A percentile compares a stretch with the other conserved stretches of the same genome.
These are phyloP conservation scores for Pseudochromis fuscus DNA, from an alignment of 2,797 vertebrate genomes.

Conservation along the genomic window DNA sequence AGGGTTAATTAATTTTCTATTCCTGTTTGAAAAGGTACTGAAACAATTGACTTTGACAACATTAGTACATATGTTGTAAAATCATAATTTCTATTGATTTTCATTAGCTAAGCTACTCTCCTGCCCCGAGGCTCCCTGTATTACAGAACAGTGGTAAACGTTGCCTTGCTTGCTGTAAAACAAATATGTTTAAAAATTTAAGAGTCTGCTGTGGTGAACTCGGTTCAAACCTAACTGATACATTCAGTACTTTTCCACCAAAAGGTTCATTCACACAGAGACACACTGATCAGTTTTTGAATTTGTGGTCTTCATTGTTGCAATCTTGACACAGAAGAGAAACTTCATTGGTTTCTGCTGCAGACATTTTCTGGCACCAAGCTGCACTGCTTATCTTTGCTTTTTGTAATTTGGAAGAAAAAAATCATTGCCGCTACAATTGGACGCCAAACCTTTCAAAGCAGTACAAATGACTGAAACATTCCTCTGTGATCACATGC, in stretches of 20 bases:
- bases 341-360: conserved; percentile 36
- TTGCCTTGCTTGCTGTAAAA: neutral
- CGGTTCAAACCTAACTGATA: neutral
- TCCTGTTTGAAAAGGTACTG: too few relatives aligned
- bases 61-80: too few relatives aligned
- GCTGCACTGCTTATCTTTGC: conserved; percentile 26
- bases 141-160: neutral
- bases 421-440: conserved; percentile 1
- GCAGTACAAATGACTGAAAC: conserved; percentile 23
- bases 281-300: conserved; percentile 14
- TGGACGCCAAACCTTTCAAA: conserved; percentile 11
- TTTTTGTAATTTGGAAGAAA: conserved; percentile 33
- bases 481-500: conserved; percentile 32
- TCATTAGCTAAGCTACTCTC: too few relatives aligned
- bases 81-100: too few relatives aligned
- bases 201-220: neutral
- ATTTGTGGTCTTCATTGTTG: conserved; percentile 12
- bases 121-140: neutral
- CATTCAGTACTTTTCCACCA: neutral
- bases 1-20: too few relatives aligned
- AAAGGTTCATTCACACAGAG: conserved; percentile 12
- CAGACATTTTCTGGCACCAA: neutral
- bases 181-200: neutral
- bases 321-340: conserved; percentile 19
- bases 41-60: too few relatives aligned